Conservation (phyloP, 2,888 invertebrate genomes). For the Kryphioiulus occultus region DNA sequence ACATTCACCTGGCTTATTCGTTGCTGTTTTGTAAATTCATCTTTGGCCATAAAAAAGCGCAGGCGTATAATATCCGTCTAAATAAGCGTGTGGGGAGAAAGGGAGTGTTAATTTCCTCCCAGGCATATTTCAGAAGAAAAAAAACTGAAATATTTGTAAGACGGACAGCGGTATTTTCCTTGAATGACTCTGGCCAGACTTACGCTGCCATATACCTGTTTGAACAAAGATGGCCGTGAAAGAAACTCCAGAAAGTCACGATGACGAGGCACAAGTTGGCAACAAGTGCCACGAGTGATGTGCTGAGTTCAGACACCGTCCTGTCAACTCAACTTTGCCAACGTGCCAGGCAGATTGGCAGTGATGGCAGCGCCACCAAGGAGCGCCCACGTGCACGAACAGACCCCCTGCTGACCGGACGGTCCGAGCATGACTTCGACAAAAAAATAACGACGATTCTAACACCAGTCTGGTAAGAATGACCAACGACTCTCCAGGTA, state of each 20-base stretch:
- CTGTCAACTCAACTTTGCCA: conserved; percentile 46
- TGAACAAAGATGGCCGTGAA: neutral
- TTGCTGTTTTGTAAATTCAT: conserved; percentile 18
- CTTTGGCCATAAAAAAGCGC: neutral
- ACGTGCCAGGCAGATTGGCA: neutral
- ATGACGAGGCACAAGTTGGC: conserved; percentile 42
- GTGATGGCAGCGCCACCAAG: conserved; percentile 49
- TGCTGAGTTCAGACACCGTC: conserved; percentile 40
- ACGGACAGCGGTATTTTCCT: conserved; percentile 1
- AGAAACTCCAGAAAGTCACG: conserved; percentile 39
- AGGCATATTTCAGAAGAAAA: neutral
- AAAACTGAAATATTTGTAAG: neutral
- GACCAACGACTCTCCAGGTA: no score
- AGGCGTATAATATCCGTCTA: conserved; percentile 24
- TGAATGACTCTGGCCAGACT: neutral
- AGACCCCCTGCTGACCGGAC: neutral
- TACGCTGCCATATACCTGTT: neutral
- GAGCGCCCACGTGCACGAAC: conserved; percentile 43
- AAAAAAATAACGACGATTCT: neutral
- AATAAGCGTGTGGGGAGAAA: neutral
- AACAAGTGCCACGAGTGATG: conserved; percentile 36
- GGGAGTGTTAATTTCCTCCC: conserved; percentile 11
- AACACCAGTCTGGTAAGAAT: no score
- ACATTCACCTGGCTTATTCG: neutral
- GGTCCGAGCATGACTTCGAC: neutral